Evolutionary conservation across 2,888 invertebrate genomes (phyloP), one percentile per base, ranked within the genome.

Genomic region (Andrena chrysosceles): DNA sequence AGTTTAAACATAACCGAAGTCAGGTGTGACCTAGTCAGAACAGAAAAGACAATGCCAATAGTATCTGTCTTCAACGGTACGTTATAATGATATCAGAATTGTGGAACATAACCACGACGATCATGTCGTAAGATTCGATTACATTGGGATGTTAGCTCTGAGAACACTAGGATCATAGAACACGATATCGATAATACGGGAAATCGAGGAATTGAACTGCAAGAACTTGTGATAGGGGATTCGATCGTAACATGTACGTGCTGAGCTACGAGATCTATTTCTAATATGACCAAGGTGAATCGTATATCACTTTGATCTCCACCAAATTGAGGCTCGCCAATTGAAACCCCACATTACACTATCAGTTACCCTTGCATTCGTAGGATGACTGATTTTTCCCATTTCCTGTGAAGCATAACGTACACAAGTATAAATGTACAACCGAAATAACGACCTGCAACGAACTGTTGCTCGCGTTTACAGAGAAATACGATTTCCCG

Each of bases 91-190:
- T 23, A 56, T 56, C 26, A 26, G 42, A 5, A 23, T 20, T 56
- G 3, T 10, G 10, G 56, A 56, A 56, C 56, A 54, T 54, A 3
- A 23, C 23, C 26, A 8, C 23, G 56, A 1, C 56, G 23, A 56
- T 26, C 23, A 13, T 56, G 56, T 56, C 56, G 10, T 26, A 23
- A 56, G 56, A 56, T 56, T 56, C 56, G 56, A 56, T 56, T 56
- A 56, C 56, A 56, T 20, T 56, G 23, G 56, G 23, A 56, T 1
- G 23, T 10, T 56, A 8, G 56, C 10, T 56, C 23, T 10, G 56
- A 56, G 56, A 10, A 42, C 42, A 42, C 42, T 42, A 42, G 42
- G 42, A 56, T 23, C 23, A 56, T 26, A 26, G 23, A 23, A 23
- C 10, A 10, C 23, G 56, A 10, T 23, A 23, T 63, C n/a, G 6